Evolutionary conservation across 2,797 vertebrate genomes (phyloP).

Genomic region (Eurystomus glaucurus): DNA sequence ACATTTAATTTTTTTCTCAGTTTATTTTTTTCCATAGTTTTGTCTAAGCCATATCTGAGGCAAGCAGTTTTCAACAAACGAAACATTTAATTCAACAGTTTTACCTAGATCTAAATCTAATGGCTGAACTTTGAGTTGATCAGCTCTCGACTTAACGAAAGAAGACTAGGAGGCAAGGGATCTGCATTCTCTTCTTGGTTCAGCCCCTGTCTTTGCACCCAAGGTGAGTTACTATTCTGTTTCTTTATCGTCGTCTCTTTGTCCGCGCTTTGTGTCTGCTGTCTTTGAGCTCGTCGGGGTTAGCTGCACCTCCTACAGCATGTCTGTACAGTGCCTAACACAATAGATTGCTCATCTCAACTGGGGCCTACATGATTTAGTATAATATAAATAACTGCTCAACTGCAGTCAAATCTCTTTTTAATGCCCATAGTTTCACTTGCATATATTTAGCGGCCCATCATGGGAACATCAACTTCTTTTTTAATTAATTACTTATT

Average conservation of each 20-base stretch:
- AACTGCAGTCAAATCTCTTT: conserved; percentile 46
- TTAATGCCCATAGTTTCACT: conserved; percentile 50
- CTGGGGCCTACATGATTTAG: conserved; percentile 21
- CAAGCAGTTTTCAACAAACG: neutral
- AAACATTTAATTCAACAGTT: neutral
- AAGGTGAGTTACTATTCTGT: neutral
- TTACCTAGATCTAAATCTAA: neutral
- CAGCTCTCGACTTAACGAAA: neutral
- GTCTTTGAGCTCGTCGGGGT: accelerated
- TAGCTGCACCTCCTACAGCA: neutral
- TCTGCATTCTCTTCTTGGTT: neutral
- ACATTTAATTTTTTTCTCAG: neutral
- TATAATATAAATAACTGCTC: conserved; percentile 55
- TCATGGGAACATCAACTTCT: conserved; percentile 47
- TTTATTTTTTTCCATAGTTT: neutral
- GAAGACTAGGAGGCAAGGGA: neutral
- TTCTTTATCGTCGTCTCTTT: neutral
- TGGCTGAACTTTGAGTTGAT: neutral
- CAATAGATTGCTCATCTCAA: conserved; percentile 25
- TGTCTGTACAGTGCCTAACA: neutral
- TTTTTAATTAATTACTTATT: conserved; percentile 71
- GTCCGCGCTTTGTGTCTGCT: neutral
- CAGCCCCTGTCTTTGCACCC: neutral
- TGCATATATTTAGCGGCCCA: conserved; percentile 30
- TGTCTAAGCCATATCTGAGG: neutral